Evolutionary conservation across 2,888 invertebrate genomes (phyloP), one percentile per base, ranked within the genome.

Genomic region (Sarcophaga subvicina): DNA sequence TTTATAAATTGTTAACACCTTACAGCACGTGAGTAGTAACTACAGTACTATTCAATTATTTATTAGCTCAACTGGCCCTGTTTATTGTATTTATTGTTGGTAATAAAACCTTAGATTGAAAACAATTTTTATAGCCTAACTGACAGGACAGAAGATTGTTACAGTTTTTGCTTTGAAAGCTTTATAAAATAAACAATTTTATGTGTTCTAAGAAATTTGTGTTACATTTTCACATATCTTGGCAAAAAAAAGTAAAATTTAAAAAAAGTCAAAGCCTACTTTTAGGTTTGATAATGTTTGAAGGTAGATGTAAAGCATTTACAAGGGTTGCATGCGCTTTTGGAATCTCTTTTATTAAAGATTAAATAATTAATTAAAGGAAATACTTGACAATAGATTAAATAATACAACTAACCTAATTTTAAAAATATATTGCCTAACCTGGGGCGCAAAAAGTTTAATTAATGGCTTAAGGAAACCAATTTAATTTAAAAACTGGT

Each of bases 111-210:
- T 73, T n/a, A 54, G 12, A 63, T 72, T 72, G 62, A 45, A 64
- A 64, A 59, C 20, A 22, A 70, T 45, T 66, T 83, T 75, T 80
- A 79, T 49, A 49, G 79, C 20, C 77, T 75, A 80, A 63, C 47
- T 45, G 70, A 79, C 73, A 83, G 73, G 54, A 37, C 37, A 62
- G 17, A 10, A 37, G 37, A 2, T 37, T 37, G 37, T 37, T 37
- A 37, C 37, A 10, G 37, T 37, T 8, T 8, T 37, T 37, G 37
- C 37, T 37, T 37, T 37, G 37, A 10, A 37, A 10, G 37, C 37
- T 37, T 37, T 37, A 37, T 37, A 37, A 37, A 37, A 8, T 37
- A 37, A 37, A 37, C 37, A 37, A 37, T 37, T 37, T 37, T 37
- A 37, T 37, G 37, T 37, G 10, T 37, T 37, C 37, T 10, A 37